Conservation (phyloP, 1,140 invertebrate genomes). For the Anadara kagoshimensis region DNA sequence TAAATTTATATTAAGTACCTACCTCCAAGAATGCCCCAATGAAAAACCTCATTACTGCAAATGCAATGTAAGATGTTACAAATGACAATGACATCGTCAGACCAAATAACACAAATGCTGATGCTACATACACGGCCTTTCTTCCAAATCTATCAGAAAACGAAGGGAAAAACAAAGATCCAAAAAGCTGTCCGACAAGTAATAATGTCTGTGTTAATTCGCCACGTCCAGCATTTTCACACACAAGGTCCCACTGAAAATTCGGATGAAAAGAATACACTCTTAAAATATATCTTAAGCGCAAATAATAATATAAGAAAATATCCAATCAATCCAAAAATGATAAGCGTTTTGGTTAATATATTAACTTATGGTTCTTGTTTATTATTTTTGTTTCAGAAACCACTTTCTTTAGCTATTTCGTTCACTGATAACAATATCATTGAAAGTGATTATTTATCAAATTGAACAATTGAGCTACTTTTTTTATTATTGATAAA, state of each 20-base stretch:
- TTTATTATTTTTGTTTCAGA: too few relatives aligned
- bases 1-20: neutral
- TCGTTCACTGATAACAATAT: too few relatives aligned
- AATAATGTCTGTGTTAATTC: slow-evolving; percentile 51
- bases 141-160: slow-evolving; percentile 53
- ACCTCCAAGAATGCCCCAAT: neutral
- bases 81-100: neutral
- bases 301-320: too few relatives aligned
- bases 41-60: slow-evolving; percentile 1
- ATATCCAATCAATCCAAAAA: too few relatives aligned
- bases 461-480: too few relatives aligned
- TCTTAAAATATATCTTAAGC: too few relatives aligned
- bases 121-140: slow-evolving; percentile 43
- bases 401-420: too few relatives aligned
- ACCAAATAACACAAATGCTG: neutral
- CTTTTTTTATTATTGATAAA: too few relatives aligned
- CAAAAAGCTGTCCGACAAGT: slow-evolving; percentile 49
- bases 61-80: neutral
- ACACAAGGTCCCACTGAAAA: slow-evolving; percentile 66
- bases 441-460: too few relatives aligned
- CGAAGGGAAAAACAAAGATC: slow-evolving; percentile 38
- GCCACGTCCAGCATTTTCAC: slow-evolving; percentile 43
- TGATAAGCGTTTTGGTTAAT: too few relatives aligned
- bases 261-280: too few relatives aligned
- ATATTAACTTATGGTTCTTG: too few relatives aligned